Conservation (phyloP, 2,797 vertebrate species). For the Acrossocheilus wenchowensis region DNA sequence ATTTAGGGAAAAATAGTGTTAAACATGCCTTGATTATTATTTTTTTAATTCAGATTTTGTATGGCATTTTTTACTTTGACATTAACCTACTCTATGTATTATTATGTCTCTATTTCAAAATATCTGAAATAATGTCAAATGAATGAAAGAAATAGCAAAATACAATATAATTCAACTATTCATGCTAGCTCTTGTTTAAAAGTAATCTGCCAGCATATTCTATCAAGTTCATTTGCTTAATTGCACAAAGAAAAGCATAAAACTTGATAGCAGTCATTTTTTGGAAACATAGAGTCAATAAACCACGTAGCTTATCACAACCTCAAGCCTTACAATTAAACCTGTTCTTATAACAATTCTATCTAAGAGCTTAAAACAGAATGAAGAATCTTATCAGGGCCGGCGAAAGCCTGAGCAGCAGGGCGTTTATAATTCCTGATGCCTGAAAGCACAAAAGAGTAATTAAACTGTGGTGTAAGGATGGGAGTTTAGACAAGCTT, state of each 20-base stretch:
- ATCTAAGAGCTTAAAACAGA: slow-evolving; percentile 2
- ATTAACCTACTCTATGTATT: background rate
- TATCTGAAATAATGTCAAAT: background rate
- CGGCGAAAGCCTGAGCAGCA: background rate
- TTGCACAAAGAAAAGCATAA: background rate
- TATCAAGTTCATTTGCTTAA: background rate
- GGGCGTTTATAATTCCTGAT: background rate
- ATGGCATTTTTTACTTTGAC: background rate
- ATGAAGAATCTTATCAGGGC: background rate
- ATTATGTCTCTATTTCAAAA: background rate
- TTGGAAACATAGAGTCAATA: background rate
- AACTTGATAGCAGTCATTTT: background rate
- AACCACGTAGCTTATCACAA: background rate
- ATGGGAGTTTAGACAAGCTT: background rate
- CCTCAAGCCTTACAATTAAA: slow-evolving; percentile 11
- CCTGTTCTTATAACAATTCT: background rate
- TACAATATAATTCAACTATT: background rate
- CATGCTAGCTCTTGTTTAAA: background rate
- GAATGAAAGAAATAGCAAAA: background rate
- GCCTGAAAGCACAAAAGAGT: background rate
- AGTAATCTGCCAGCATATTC: background rate
- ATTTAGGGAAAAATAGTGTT: too few species aligned
- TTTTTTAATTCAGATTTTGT: background rate
- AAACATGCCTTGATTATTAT: background rate
- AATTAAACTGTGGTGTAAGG: background rate